Evolutionary conservation across 2,888 invertebrate genomes (phyloP), one percentile per base, ranked within the genome.

Genomic region (Epirrhoe tristata): DNA sequence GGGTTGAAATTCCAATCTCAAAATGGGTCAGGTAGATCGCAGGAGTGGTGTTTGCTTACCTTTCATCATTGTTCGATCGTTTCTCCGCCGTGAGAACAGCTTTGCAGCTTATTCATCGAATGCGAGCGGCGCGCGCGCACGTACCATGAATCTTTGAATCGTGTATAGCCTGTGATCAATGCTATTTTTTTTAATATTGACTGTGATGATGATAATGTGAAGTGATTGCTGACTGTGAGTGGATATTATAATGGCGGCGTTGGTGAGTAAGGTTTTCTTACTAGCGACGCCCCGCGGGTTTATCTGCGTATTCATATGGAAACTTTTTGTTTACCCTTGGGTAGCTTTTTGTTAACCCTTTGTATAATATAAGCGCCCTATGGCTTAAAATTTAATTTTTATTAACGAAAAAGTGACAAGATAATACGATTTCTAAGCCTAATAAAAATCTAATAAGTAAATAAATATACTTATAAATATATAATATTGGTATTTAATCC

Each of bases 71-170:
- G 83, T 88, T 86, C 84, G 84, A 85, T 78, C 81, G 88, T 93
- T 92, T 93, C 93, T 89, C 91, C 88, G 84, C 83, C 92, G 93
- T 93, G 93, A 88, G 93, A 93, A 92, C 85, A 78, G 91, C 83
- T 84, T 87, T 89, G 79, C 36, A 68, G 64, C 73, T 79, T 78
- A 85, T 89, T 86, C 84, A 83, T 80, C 80, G 75, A 77, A 80
- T 77, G 80, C 80, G 74, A 75, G 79, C 74, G 81, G 75, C 81
- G 74, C 77, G 84, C 77, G 77, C 80, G 84, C 87, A 89, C 90
- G 91, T 82, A 62, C 70, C 68, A 73, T 70, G 71, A 76, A 80
- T 50, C 34, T 58, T 24, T 52, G 58, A 24, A 17, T 16, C 24
- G 24, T 24, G 24, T 24, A 24, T 2, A 24, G 24, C 24, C 24